Evolutionary conservation across 2,113 vertebrate genomes (phyloP), one percentile per base, ranked within the genome.

Genomic region (Spheniscus mendiculus): DNA sequence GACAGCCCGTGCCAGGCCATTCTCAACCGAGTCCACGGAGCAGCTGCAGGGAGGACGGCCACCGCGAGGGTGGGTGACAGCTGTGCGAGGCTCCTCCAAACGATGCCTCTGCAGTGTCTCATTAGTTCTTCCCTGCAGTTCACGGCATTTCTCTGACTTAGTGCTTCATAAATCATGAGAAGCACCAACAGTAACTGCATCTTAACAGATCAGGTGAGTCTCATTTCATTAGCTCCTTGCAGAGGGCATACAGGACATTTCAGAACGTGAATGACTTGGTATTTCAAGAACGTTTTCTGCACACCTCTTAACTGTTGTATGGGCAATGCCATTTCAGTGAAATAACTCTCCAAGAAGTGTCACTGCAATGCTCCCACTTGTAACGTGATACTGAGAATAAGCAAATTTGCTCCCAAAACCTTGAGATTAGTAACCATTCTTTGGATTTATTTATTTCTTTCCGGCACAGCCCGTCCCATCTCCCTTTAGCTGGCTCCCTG

Each of bases 1-100:
- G 32, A 21, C 32, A 30, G 42, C 55, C 59, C 3, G 4, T 12
- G 42, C 49, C 40, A 18, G 40, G 19, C 78, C 7, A 10, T 3
- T 34, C 3, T 1, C 1, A 8, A 7, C 16, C 1, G 5, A 3
- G 40, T 10, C 21, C 2, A 0, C 0, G 0, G 34, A 15, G 42
- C 49, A 10, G 82, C 71, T 22, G 25, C 44, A 11, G 66, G 61
- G 27, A 55, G 12, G 23, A 12, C 1, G 12, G 42, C n/a, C 23
- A 1, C 16, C 6, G 8, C 4, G 15, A n/a, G 30, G 38, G 32
- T 12, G 7, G 40, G 53, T 17, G n/a, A 19, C 0, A 0, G 5
- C 36, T 11, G 25, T 2, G 19, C 9, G 6, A n/a, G 53, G 45
- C 12, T 36, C 25, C 56, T 69, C 65, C 10, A 30, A 45, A 7